These are phyloP conservation scores for Clarias magur DNA, from an alignment of 2,113 vertebrate species.

Conservation along the genomic window DNA sequence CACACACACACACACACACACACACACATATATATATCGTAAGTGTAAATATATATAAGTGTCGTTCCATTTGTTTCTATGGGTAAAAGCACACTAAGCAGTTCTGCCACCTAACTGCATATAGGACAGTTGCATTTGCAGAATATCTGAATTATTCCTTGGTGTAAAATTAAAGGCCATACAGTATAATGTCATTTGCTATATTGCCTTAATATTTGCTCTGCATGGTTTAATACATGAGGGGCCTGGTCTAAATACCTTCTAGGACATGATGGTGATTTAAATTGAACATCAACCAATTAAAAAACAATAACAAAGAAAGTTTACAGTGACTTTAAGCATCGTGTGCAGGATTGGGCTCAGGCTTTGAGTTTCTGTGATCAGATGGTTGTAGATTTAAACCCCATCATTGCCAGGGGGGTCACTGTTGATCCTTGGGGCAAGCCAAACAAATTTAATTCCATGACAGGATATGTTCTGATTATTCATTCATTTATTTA, in stretches of 20 bases:
- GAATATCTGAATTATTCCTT: not conserved
- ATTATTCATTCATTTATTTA: not conserved
- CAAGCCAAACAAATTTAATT: not conserved
- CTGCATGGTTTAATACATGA: not conserved
- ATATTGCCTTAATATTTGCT: constrained; percentile 11
- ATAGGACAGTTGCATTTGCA: not conserved
- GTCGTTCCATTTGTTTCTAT: not conserved
- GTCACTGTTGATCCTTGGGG: not conserved
- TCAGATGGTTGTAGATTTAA: not conserved
- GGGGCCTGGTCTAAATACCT: constrained; percentile 8
- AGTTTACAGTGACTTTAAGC: not conserved
- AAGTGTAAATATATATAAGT: not conserved
- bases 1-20: no score
- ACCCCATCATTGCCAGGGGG: not conserved
- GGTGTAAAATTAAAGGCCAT: constrained; percentile 6
- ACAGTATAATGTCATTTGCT: not conserved
- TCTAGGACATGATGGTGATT: not conserved
- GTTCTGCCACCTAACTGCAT: not conserved
- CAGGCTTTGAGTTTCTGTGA: not conserved
- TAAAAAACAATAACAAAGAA: not conserved
- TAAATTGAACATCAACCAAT: not conserved
- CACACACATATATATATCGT: no score
- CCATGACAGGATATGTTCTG: not conserved
- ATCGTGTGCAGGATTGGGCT: not conserved
- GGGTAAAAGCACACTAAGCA: not conserved